Base-by-base conservation (phyloP, 2,888 invertebrate genomes). In the Eristalis tenax region DNA sequence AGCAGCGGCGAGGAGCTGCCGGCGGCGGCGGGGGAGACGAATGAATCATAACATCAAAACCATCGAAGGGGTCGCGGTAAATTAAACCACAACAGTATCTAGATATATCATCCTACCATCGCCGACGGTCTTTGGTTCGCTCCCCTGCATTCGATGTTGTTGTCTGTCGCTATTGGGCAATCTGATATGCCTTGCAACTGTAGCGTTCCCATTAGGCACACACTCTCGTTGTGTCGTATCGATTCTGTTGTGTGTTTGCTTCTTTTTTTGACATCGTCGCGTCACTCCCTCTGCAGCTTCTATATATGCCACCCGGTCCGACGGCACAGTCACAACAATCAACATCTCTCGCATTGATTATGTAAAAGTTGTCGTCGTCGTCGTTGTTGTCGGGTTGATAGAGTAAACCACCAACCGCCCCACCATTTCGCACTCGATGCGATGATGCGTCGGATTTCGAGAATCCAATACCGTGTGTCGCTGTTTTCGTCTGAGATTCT, bases 71-170 rank as follows among this genome's bases (percentile, higher is more conserved):
- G 74, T 74, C 64, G 74, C 80, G 74, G 80, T 75, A 63, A 81
- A 69, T 65, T 63, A 74, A 81, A 81, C 74, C 80, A 32, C 80
- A 75, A 74, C 56, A 81, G 74, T 75, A 75, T 81, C 68, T 81
- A 69, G 6, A 74, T 32, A 18, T 56, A 74, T 63, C 32, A 22
- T 50, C 64, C 64, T 35, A 38, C 15, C 26, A n/a, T 26, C 35
- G 5, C 28, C 43, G 32, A n/a, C 28, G 56, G 57, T 71, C 64
- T 64, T 56, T 32, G 43, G 61, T 61, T 50, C 50, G 68, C 2
- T 35, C 6, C 35, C 28, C 50, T 69, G 69, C 77, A 70, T 11
- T 38, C 64, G 22, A 57, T 57, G 61, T 38, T 40, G 65, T 13
- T 23, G 69, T 35, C 18, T 32, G 32, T 65, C 6, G 69, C 26